These are phyloP conservation scores for Meganola albula DNA, from an alignment of 2,888 invertebrate species.

Conservation along the genomic window DNA sequence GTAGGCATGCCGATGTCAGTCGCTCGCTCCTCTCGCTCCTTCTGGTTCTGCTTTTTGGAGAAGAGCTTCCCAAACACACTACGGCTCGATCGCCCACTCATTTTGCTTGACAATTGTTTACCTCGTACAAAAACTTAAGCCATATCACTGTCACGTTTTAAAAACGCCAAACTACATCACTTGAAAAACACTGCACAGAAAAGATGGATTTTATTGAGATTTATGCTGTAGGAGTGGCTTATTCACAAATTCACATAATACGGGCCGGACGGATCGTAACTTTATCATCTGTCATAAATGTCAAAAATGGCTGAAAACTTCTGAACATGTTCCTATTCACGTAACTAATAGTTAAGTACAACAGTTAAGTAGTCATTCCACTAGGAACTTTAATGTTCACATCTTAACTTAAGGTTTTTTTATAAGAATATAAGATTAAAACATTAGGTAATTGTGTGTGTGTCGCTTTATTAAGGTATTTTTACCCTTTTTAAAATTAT, in stretches of 20 bases:
- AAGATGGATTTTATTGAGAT: constrained; percentile 43
- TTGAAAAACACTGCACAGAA: constrained; percentile 36
- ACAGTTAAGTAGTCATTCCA: no score
- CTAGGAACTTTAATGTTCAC: no score
- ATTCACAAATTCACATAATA: constrained; percentile 60
- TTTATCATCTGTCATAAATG: constrained; percentile 53
- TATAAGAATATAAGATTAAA: no score
- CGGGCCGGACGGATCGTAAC: constrained; percentile 41
- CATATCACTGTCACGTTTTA: constrained; percentile 47
- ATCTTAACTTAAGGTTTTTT: no score
- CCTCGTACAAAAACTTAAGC: constrained; percentile 42
- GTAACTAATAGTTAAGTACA: no score
- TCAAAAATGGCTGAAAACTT: constrained; percentile 27
- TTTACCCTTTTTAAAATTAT: no score
- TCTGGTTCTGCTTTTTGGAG: constrained; percentile 56
- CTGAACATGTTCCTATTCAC: constrained; percentile 23
- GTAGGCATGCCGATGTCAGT: constrained; percentile 89
- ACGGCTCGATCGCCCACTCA: constrained; percentile 70
- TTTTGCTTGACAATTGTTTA: constrained; percentile 45
- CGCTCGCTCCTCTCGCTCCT: constrained; percentile 69
- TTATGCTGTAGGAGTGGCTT: constrained; percentile 75
- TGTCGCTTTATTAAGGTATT: no score
- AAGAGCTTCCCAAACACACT: constrained; percentile 73
- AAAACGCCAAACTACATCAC: constrained; percentile 54
- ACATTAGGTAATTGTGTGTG: no score